Percentiles rank a stretch among this genome's conserved stretches.
Evolutionary conservation across 1,140 invertebrate species (phyloP).

Genomic region (Planococcus citri): DNA sequence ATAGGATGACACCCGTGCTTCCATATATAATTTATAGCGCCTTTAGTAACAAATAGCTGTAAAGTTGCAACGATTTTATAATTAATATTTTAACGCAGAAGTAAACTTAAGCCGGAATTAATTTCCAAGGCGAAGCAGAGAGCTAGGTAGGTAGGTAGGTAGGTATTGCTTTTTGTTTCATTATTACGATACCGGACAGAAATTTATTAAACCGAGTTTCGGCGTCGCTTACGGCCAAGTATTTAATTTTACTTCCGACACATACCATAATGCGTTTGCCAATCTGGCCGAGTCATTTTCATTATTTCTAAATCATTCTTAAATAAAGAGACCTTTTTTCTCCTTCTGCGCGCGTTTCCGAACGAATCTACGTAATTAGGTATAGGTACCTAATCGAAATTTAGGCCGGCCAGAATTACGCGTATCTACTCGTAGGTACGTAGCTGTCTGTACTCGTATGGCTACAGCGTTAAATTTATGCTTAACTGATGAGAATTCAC

Average conservation of each 20-base stretch:
- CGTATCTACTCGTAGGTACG: too few relatives aligned
- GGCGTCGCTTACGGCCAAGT: background rate
- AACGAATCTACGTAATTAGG: too few relatives aligned
- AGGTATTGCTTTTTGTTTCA: slow-evolving; percentile 7
- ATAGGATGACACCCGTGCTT: slow-evolving; percentile 25
- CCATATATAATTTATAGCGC: slow-evolving; percentile 23
- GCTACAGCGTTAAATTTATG: too few relatives aligned
- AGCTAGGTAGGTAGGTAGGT: too few relatives aligned
- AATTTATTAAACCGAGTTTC: background rate
- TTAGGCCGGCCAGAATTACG: too few relatives aligned
- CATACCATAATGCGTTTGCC: background rate
- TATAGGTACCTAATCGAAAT: too few relatives aligned
- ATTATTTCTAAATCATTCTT: background rate
- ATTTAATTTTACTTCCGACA: slow-evolving; percentile 2
- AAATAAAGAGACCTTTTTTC: too few relatives aligned
- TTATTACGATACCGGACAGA: background rate
- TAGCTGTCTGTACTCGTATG: too few relatives aligned
- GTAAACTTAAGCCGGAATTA: slow-evolving; percentile 6
- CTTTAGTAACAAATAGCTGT: slow-evolving; percentile 24
- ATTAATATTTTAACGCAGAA: slow-evolving; percentile 1
- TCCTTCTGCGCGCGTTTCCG: too few relatives aligned
- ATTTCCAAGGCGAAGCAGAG: background rate
- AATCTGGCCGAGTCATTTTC: background rate
- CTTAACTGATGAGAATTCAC: too few relatives aligned
- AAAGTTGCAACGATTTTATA: slow-evolving; percentile 15